A percentile compares a stretch with the other conserved stretches of the same genome.
Conservation (phyloP, 2,888 invertebrate genomes). For the Ochropacha duplaris region DNA sequence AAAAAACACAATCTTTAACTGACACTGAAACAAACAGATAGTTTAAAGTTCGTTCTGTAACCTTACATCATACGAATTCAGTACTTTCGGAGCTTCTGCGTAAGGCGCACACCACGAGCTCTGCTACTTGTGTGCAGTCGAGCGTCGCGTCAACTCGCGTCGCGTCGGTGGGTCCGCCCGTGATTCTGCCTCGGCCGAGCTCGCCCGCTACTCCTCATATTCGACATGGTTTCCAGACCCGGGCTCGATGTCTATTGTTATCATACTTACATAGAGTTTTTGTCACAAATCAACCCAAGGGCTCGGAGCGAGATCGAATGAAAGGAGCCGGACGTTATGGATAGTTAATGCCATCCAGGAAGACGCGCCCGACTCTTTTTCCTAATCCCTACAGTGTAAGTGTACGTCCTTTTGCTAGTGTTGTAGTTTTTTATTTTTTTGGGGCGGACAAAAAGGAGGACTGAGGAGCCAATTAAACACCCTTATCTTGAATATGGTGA, state of each 20-base stretch:
- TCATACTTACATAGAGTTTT: neutral
- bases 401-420: too few species aligned
- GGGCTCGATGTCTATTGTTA: neutral
- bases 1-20: neutral
- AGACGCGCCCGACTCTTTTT: too few species aligned
- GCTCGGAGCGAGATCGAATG: neutral
- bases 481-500: too few species aligned
- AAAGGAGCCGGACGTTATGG: neutral
- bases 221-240: neutral
- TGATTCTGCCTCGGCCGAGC: neutral
- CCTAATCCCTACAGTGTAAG: too few species aligned
- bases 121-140: too few species aligned
- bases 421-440: too few species aligned
- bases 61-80: neutral
- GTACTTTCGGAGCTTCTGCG: neutral
- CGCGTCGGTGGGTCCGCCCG: neutral
- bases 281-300: neutral
- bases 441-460: too few species aligned
- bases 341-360: too few species aligned
- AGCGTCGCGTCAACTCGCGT: neutral
- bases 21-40: neutral
- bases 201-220: neutral
- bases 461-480: too few species aligned
- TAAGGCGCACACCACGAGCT: neutral
- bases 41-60: neutral